A percentile compares a stretch with the other conserved stretches of the same genome.
Conservation (phyloP, 2,888 invertebrate genomes). For the Halictus quadricinctus region DNA sequence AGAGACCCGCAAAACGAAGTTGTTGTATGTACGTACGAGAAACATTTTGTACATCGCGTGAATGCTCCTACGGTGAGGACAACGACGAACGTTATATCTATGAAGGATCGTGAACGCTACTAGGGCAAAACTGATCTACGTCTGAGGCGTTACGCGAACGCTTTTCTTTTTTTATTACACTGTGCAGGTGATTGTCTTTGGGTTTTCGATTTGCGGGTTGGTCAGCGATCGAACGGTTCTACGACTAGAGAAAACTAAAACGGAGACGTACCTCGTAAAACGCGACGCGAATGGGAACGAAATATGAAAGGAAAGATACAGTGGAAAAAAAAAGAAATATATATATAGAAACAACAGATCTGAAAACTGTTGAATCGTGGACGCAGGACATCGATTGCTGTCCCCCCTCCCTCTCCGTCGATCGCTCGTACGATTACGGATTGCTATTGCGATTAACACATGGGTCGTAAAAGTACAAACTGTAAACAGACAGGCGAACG, state of each 20-base stretch:
- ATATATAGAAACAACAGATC: slow-evolving; percentile 30
- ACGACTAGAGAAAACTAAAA: slow-evolving; percentile 49
- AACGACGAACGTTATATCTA: slow-evolving; percentile 33
- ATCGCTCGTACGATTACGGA: slow-evolving; percentile 57
- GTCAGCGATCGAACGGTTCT: slow-evolving; percentile 44
- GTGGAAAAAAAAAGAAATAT: neutral
- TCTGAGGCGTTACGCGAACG: slow-evolving; percentile 20
- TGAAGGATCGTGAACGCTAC: slow-evolving; percentile 31
- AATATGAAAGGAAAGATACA: neutral
- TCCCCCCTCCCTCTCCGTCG: slow-evolving; percentile 34
- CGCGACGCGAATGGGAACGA: neutral
- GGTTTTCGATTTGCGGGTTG: slow-evolving; percentile 60
- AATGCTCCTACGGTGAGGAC: slow-evolving; percentile 37
- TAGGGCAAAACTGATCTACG: slow-evolving; percentile 31
- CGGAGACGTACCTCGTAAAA: neutral
- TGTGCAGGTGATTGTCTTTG: slow-evolving; percentile 66
- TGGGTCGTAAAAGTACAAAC: slow-evolving; percentile 64
- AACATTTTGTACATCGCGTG: slow-evolving; percentile 53
- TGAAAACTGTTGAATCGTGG: slow-evolving; percentile 36
- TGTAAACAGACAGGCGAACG: slow-evolving; percentile 68
- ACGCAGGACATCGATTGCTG: slow-evolving; percentile 30
- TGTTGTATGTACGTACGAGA: slow-evolving; percentile 21
- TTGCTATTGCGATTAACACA: slow-evolving; percentile 63
- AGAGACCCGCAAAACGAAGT: slow-evolving; percentile 55
- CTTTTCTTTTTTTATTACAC: slow-evolving; percentile 34